Evolutionary conservation across 2,888 invertebrate species (phyloP), one percentile per base, ranked within the genome.

Genomic region (Argynnis bischoffii): DNA sequence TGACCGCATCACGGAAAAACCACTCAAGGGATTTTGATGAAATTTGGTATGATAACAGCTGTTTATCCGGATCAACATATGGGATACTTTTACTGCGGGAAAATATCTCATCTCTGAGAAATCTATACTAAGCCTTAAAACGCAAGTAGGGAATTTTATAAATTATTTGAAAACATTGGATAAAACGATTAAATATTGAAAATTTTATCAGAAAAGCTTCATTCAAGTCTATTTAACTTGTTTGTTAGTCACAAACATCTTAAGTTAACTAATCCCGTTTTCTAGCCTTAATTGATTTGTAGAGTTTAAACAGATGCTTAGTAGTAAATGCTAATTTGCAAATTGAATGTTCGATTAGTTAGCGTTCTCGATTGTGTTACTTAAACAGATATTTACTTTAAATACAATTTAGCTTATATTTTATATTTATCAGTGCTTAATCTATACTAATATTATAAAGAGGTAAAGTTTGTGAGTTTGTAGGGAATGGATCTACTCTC

Each of bases 181-280:
- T 46, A 21, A 21, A 57, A 0, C 18, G 21, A 21, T 46, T 57
- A 41, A 41, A 41, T 35, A 41, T 16, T 16, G n/a, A 50, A 50
- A 50, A 6, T 15, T 26, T 50, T 1, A 60, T 50, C 26, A 60
- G 6, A 50, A 6, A 6, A 50, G 31, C 47, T 48, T 31, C 50
- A 16, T 15, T 60, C 6, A 5, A 50, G 60, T 50, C n/a, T 14
- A 48, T 16, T 26, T 50, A 50, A 35, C 46, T 60, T 31, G 60
- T 50, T 50, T 60, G 60, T 50, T 60, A 31, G 48, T 35, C 60
- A 48, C 60, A 60, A 60, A 60, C 60, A 60, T 60, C 60, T 60
- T 60, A 60, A 50, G 50, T 60, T 60, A 60, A 50, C 31, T 60
- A 60, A 60, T 50, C 60, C 60, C 60, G 60, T 60, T 60, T 60